Evolutionary conservation across 1,140 invertebrate genomes (phyloP), one percentile per base, ranked within the genome.

Genomic region (Hermetia illucens): DNA sequence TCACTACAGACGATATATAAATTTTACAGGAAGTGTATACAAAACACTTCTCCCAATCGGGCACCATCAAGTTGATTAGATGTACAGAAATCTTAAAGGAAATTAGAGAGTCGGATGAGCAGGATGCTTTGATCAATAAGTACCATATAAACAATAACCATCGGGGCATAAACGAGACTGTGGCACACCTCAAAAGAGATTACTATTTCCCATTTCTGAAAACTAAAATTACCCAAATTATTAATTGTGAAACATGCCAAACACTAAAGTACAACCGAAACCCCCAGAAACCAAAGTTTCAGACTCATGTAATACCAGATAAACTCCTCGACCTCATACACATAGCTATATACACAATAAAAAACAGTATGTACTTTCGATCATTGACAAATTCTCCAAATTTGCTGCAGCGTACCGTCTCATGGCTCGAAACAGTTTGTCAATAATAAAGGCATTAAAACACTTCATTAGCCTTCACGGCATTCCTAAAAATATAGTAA

Each of bases 321-420:
- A 50, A 48, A 47, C 49, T 50, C 9, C 44, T 57, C 30, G 45
- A 54, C 24, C 48, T 51, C 15, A 33, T 54, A 9, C 46, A 57
- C 20, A 41, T 51, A 8, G 53, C 53, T 33, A 39, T 41, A 15
- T 49, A 53, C 18, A 44, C 38, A 12, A 45, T 55, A 24, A 35
- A 42, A 4, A 43, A 45, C 13, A 48, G 34, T 34, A 36, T 22
- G 49, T 38, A 31, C 19, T 51, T 15, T 53, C 52, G 27, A 44
- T 58, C 9, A 45, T 55, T 2, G 50, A 53, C 20, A 39, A 45
- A 40, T 56, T 56, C 39, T 56, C 52, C 13, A 47, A 40, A 46
- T 52, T 46, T 39, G 49, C 51, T 9, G 46, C 47, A 38, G 50
- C 47, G 32, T 51, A 47, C 34, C 32, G 39, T 18, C 21, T 52